phyloP scores from a whole-genome alignment of 2,888 invertebrate species.

The Unio pictorum region DNA sequence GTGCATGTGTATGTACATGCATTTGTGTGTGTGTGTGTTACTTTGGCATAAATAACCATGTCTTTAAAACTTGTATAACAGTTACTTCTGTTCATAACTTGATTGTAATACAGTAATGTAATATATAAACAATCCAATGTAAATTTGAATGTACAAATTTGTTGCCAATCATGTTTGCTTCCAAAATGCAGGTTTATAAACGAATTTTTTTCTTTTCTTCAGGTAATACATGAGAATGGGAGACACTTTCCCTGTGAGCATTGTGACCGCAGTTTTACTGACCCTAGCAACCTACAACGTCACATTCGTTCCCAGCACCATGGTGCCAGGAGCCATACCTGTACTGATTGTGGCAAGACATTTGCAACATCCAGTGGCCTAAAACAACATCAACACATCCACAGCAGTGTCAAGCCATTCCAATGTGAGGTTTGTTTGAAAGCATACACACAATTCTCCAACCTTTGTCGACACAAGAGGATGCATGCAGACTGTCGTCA shows the following conservation, averaged over 20 bases:
- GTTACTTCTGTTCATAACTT: no score
- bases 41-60: no score
- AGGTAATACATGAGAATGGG: slow-evolving; percentile 59
- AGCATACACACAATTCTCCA: slow-evolving; percentile 98
- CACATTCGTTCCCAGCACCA: slow-evolving; percentile 97
- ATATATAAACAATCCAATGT: background rate
- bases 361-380: slow-evolving; percentile 97
- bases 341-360: slow-evolving; percentile 97
- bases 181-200: background rate
- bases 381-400: slow-evolving; percentile 99
- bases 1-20: no score
- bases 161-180: background rate
- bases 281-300: slow-evolving; percentile 95
- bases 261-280: slow-evolving; percentile 81
- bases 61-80: no score
- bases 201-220: slow-evolving; percentile 3
- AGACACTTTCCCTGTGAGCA: slow-evolving; percentile 94
- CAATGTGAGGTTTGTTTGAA: slow-evolving; percentile 92
- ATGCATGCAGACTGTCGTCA: slow-evolving; percentile 98
- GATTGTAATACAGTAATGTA: background rate
- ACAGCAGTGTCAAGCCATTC: slow-evolving; percentile 98
- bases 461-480: slow-evolving; percentile 98
- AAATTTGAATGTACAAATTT: background rate
- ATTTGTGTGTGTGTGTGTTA: no score
- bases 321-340: slow-evolving; percentile 93